These are phyloP conservation scores for Chiroxiphia lanceolata DNA, from an alignment of 2,797 vertebrate species.

Conservation along the genomic window DNA sequence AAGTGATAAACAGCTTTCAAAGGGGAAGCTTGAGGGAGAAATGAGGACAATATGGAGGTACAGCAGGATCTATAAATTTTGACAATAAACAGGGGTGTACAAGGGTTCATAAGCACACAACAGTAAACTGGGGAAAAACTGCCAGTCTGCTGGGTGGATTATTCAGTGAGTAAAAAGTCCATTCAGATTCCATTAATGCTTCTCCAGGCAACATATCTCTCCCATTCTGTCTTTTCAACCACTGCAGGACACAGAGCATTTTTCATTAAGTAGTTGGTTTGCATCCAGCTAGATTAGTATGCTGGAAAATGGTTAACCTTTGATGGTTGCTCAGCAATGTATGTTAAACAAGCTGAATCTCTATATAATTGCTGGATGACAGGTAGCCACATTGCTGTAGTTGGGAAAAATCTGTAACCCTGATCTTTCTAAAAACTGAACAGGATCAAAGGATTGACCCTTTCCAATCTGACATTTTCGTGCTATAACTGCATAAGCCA, in stretches of 20 bases:
- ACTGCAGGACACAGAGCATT: neutral
- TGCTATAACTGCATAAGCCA: neutral
- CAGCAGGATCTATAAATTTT: no score
- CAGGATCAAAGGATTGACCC: neutral
- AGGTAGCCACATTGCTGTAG: neutral
- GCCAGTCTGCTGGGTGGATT: no score
- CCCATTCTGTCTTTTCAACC: no score
- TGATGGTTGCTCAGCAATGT: neutral
- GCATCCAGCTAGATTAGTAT: neutral
- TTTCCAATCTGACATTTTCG: neutral
- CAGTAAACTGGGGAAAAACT: no score
- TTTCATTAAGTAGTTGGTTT: slow-evolving; percentile 1
- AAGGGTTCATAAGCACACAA: no score
- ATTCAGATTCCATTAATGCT: no score
- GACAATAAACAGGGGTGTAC: no score
- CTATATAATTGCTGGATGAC: neutral
- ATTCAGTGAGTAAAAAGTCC: no score
- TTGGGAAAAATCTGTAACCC: neutral
- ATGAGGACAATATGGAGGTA: no score
- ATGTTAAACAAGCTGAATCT: neutral
- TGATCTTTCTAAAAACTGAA: neutral
- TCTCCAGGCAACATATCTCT: no score
- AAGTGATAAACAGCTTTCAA: no score
- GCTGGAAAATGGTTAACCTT: slow-evolving; percentile 13
- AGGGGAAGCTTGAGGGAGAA: no score